These are phyloP conservation scores for Microcebus murinus DNA, from an alignment of 2,113 vertebrate genomes.

Conservation along the genomic window DNA sequence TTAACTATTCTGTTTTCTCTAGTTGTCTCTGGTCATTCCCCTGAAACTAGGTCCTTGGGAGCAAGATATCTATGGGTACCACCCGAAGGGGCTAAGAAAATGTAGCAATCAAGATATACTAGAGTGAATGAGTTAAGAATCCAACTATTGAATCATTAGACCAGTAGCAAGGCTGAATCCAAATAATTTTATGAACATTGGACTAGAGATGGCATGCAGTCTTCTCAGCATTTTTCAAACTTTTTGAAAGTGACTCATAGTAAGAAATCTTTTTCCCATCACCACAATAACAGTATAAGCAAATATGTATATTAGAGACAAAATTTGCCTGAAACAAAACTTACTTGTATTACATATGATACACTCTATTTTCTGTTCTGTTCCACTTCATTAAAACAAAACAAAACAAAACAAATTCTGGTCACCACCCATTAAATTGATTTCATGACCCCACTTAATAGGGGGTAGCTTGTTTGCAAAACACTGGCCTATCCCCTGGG, in stretches of 20 bases:
- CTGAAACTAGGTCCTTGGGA: background rate
- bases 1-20: background rate
- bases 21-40: background rate
- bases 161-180: background rate
- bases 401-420: background rate
- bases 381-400: background rate
- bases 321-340: slow-evolving; percentile 13
- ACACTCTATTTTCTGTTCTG: background rate
- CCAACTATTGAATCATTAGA: background rate
- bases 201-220: background rate
- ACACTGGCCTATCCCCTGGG: background rate
- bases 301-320: background rate
- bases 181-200: slow-evolving; percentile 14
- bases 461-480: slow-evolving; percentile 2
- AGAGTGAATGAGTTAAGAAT: background rate
- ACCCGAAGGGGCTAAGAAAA: background rate
- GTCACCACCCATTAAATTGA: background rate
- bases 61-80: background rate
- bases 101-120: background rate
- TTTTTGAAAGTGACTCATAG: background rate
- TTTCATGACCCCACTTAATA: background rate
- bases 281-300: background rate
- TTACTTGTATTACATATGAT: background rate
- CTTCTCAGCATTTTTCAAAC: background rate
- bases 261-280: background rate